Evolutionary conservation across 2,888 invertebrate genomes (phyloP).

Genomic region (Leucophora obtusa): DNA sequence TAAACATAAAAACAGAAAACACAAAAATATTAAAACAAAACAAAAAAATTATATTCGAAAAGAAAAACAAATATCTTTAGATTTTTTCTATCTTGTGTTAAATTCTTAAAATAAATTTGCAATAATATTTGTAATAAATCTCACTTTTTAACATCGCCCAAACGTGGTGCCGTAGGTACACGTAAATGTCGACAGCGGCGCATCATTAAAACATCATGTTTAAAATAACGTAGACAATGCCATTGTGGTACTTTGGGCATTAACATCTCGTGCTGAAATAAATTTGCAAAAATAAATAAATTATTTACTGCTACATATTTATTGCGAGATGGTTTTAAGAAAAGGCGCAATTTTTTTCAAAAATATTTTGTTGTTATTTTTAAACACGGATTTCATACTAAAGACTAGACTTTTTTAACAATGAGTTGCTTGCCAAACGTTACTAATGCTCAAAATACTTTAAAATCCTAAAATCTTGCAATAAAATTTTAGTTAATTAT

Average conservation of each 20-base stretch:
- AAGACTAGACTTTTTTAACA: neutral
- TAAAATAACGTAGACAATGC: conserved; percentile 90
- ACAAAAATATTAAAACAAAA: conserved; percentile 20
- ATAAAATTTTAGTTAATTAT: too few species aligned
- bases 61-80: too few species aligned
- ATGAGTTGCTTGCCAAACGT: too few species aligned
- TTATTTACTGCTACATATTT: conserved; percentile 62
- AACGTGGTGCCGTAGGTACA: conserved; percentile 73
- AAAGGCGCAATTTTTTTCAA: conserved; percentile 61
- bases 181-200: conserved; percentile 88
- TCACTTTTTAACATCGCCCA: conserved; percentile 71
- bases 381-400: neutral
- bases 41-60: neutral
- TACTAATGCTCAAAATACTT: too few species aligned
- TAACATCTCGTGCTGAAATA: conserved; percentile 82
- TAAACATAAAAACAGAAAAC: conserved; percentile 16
- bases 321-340: conserved; percentile 49
- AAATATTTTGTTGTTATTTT: neutral
- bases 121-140: conserved; percentile 18
- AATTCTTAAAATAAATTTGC: neutral
- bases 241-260: conserved; percentile 90
- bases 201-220: conserved; percentile 84
- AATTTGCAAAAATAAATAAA: conserved; percentile 51
- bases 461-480: too few species aligned
- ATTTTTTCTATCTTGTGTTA: neutral